A percentile compares a stretch with the other conserved stretches of the same genome.
Evolutionary conservation across 2,888 invertebrate species (phyloP).

Genomic region (Heliothis peltigera): DNA sequence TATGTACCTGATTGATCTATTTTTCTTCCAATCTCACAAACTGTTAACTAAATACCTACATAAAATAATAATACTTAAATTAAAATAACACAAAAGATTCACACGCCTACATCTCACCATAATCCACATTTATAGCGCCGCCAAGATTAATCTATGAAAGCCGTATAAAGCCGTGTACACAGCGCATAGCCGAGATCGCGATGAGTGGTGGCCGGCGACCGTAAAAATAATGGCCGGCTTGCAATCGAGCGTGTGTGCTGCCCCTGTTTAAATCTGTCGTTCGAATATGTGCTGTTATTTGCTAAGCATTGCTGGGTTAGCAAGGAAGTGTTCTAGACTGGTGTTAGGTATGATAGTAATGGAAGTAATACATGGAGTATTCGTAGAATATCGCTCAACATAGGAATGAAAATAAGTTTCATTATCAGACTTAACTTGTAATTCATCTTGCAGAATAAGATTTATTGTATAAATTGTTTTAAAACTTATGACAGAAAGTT

Average conservation of each 20-base stretch:
- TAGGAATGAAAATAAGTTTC: not conserved
- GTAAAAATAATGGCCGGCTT: slow-evolving; percentile 86
- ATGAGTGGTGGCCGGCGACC: slow-evolving; percentile 82
- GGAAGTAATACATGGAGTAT: not conserved
- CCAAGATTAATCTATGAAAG: slow-evolving; percentile 41
- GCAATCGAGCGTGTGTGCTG: slow-evolving; percentile 53
- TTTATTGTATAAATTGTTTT: too few relatives aligned
- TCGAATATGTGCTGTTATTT: slow-evolving; percentile 36
- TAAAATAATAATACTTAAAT: not conserved
- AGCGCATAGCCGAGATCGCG: slow-evolving; percentile 65
- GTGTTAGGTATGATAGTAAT: not conserved
- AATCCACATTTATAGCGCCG: slow-evolving; percentile 23
- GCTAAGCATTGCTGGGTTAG: slow-evolving; percentile 15
- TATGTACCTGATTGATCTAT: too few relatives aligned
- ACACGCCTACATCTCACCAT: not conserved
- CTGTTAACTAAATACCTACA: too few relatives aligned
- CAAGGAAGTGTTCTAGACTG: not conserved
- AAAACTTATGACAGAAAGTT: too few relatives aligned
- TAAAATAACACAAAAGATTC: not conserved
- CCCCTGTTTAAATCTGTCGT: slow-evolving; percentile 40
- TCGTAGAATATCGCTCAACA: not conserved
- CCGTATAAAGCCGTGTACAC: slow-evolving; percentile 52
- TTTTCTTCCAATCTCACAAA: too few relatives aligned
- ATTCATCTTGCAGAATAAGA: too few relatives aligned
- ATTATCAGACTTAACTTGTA: too few relatives aligned